phyloP scores from a whole-genome alignment of 2,797 vertebrate genomes.

The Anas flavirostris region DNA sequence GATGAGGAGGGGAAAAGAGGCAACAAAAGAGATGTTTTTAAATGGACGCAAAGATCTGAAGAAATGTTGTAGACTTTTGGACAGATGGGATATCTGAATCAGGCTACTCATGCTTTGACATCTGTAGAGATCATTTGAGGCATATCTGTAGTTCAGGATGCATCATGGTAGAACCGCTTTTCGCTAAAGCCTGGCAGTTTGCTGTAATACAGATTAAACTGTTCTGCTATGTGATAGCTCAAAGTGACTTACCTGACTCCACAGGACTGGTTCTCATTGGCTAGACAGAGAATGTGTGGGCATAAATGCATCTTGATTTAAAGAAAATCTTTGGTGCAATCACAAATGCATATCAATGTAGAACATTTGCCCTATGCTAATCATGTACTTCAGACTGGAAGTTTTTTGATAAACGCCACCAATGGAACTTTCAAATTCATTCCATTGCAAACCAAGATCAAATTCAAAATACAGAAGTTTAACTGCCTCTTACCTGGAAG shows the following conservation, averaged over 20 bases:
- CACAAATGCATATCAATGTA: background rate
- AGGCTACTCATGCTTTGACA: background rate
- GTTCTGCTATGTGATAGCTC: background rate
- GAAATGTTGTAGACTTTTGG: rapidly evolving
- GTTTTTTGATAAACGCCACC: background rate
- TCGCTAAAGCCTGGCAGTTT: background rate
- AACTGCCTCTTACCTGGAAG: background rate
- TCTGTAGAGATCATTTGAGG: background rate
- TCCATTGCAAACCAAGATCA: background rate
- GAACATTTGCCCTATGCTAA: background rate
- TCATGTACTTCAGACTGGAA: background rate
- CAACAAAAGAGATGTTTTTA: background rate
- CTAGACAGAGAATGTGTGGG: background rate
- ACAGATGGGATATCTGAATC: background rate
- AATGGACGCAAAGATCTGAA: background rate
- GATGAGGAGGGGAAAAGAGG: background rate
- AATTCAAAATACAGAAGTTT: background rate
- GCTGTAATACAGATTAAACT: background rate
- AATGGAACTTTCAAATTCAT: background rate
- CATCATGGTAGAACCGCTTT: background rate
- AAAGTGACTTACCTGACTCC: background rate
- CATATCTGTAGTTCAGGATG: background rate
- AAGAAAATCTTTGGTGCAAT: background rate
- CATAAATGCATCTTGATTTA: background rate
- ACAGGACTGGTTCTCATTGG: background rate